Evolutionary conservation across 2,113 vertebrate genomes (phyloP).

Genomic region (Xenopus borealis): DNA sequence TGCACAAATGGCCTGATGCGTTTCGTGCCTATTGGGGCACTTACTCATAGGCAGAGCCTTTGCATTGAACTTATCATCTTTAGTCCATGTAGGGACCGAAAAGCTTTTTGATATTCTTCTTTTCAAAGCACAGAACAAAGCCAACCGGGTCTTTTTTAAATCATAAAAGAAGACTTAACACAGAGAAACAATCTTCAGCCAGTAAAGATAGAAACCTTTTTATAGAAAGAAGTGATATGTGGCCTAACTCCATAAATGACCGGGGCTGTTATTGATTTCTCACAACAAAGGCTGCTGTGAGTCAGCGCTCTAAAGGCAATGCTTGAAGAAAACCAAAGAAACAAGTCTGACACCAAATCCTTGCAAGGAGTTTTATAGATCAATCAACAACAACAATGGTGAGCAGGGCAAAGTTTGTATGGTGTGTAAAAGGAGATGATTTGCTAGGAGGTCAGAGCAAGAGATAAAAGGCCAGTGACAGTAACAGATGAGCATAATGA

Average conservation of each 20-base stretch:
- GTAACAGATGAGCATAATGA: slow-evolving; percentile 5
- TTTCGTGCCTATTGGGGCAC: no score
- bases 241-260: background rate
- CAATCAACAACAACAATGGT: slow-evolving; percentile 21
- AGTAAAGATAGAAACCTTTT: background rate
- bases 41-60: no score
- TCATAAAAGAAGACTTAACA: background rate
- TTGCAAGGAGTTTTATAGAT: slow-evolving; percentile 14
- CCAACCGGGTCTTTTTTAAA: background rate
- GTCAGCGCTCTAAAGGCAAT: slow-evolving; percentile 8
- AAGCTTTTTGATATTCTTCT: background rate
- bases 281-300: slow-evolving; percentile 2
- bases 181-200: background rate
- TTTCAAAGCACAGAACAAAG: background rate
- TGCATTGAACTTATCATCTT: background rate
- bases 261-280: background rate
- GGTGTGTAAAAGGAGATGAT: slow-evolving; percentile 21
- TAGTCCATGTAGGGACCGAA: background rate
- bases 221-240: background rate
- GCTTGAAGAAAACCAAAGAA: slow-evolving; percentile 12
- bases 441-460: slow-evolving; percentile 1
- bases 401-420: background rate
- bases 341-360: slow-evolving; percentile 6
- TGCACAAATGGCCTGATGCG: no score
- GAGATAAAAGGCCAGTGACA: slow-evolving; percentile 11